Conservation (phyloP, 2,888 invertebrate genomes). For the Molorchus minor region DNA sequence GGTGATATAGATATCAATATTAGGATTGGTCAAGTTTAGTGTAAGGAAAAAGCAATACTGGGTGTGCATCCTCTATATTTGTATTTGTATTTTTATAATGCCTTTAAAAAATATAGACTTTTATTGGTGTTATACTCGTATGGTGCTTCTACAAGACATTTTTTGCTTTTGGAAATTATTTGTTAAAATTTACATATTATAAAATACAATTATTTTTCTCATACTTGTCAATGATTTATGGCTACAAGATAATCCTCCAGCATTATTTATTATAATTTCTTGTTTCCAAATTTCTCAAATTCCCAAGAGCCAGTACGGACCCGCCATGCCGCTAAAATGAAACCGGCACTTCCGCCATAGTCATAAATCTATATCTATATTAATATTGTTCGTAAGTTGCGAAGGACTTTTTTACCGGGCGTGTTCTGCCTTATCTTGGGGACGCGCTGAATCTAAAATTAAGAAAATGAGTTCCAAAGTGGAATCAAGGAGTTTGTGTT, state of each 20-base stretch:
- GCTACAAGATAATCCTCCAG: constrained; percentile 6
- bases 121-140: too few relatives aligned
- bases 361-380: constrained; percentile 31
- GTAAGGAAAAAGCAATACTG: too few relatives aligned
- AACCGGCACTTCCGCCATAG: constrained; percentile 14
- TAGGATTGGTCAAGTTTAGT: too few relatives aligned
- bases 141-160: too few relatives aligned
- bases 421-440: constrained; percentile 30
- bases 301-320: constrained; percentile 7
- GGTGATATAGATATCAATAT: too few relatives aligned
- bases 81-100: too few relatives aligned
- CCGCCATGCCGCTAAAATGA: constrained; percentile 5
- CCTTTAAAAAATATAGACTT: too few relatives aligned
- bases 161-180: too few relatives aligned
- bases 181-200: too few relatives aligned
- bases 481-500: constrained; percentile 25
- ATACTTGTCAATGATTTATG: constrained; percentile 10
- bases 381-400: constrained; percentile 33
- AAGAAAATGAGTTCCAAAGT: constrained; percentile 40
- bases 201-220: background rate
- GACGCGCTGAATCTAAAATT: constrained; percentile 38
- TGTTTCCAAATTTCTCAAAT: constrained; percentile 7
- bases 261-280: constrained; percentile 18
- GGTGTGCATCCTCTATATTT: too few relatives aligned
- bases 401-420: constrained; percentile 27